Base-by-base conservation (phyloP, 1,140 invertebrate species). In the Trachymyrmex cornetzi region DNA sequence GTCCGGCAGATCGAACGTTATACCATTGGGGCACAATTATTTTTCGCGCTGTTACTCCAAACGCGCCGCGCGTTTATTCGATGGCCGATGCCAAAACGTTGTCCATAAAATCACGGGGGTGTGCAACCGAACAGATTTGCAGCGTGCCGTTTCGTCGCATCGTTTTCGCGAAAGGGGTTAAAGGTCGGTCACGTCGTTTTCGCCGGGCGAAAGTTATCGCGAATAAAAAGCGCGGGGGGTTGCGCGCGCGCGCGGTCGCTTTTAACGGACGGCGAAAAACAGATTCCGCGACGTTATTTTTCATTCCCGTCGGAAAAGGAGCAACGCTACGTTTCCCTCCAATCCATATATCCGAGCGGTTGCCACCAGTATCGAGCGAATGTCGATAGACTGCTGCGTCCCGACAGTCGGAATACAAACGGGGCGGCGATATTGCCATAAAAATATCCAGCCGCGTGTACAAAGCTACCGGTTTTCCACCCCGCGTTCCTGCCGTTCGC, bases 251-350 rank as follows among this genome's bases (percentile, higher is more conserved):
- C 55, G 48, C 38, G n/a, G 71, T 61, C 75, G 77, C 81, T 88
- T 88, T 89, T 74, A 88, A 72, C 75, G 87, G 67, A 24, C 57
- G 75, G 85, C 66, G 80, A 53, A 63, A 75, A 81, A 87, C 84
- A 77, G 84, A 89, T 89, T 89, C 77, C 82, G 69, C 77, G 61
- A 63, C 74, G 87, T 81, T 89, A 81, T 88, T 89, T 89, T 89
- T 89, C 87, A 89, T 89, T 89, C 69, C 74, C 61, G 79, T 88
- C 88, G 69, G 69, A 86, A 89, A 86, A 89, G 88, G 88, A 89
- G 88, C 69, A 89, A 89, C 84, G 87, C 79, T 87, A 69, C 82
- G 67, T 77, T 89, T 89, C 84, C 88, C 84, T 89, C 84, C 61
- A 81, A 89, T 89, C 69, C 88, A 77, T 82, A 38, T 81, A 89